Evolutionary conservation across 2,797 vertebrate genomes (phyloP).

Genomic region (Cygnus olor): DNA sequence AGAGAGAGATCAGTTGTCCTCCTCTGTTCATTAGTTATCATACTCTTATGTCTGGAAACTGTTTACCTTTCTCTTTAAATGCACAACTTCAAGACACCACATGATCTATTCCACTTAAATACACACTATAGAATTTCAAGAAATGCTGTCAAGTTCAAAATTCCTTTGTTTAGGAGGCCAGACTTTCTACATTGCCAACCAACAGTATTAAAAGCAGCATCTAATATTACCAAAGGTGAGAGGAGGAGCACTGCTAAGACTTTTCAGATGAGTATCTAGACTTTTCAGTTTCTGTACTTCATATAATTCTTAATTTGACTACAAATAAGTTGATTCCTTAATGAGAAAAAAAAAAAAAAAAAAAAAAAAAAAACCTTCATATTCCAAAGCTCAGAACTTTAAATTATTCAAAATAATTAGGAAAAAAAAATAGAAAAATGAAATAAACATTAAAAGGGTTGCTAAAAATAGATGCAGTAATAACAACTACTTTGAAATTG

Average conservation of each 20-base stretch:
- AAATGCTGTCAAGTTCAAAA: not conserved
- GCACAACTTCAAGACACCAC: not conserved
- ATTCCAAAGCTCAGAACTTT: not conserved
- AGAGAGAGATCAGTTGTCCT: not conserved
- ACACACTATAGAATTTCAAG: not conserved
- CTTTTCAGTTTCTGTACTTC: not conserved
- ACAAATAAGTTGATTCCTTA: not conserved
- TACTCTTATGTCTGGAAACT: not conserved
- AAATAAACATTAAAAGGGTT: not conserved
- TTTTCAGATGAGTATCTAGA: not conserved
- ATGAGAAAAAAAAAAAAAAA: not conserved
- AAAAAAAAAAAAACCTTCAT: too few species aligned
- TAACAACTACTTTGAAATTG: not conserved
- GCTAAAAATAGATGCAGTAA: not conserved
- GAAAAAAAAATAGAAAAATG: not conserved
- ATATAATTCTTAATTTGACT: not conserved
- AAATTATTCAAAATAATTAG: not conserved
- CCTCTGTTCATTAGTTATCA: constrained; percentile 20
- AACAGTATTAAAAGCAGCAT: not conserved
- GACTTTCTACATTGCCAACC: not conserved
- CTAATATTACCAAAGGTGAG: not conserved
- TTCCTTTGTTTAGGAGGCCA: not conserved
- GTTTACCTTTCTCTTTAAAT: constrained; percentile 2
- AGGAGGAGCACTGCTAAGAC: not conserved
- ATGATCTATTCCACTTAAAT: not conserved